These are phyloP conservation scores for Neogobius melanostomus DNA, from an alignment of 2,113 vertebrate genomes.

Conservation along the genomic window DNA sequence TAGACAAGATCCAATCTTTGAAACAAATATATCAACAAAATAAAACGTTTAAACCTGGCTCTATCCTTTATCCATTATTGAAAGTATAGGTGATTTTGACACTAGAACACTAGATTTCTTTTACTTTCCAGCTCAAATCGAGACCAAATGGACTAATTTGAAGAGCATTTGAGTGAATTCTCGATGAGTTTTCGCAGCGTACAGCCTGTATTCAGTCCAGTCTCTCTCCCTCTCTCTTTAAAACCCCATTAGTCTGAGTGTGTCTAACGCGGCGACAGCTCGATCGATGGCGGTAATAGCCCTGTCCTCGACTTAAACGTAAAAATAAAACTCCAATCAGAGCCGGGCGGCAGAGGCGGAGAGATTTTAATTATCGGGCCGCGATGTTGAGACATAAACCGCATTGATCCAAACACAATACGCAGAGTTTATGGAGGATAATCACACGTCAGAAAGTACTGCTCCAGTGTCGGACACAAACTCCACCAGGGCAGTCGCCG, in stretches of 20 bases:
- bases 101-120: too few species aligned
- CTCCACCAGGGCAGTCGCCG: too few species aligned
- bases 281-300: conserved; percentile 60
- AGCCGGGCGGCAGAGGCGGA: conserved; percentile 16
- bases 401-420: conserved; percentile 22
- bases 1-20: too few species aligned
- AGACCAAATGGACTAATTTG: too few species aligned
- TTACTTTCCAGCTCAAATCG: too few species aligned
- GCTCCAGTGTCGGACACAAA: too few species aligned
- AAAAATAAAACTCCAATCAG: conserved; percentile 6
- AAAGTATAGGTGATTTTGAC: too few species aligned
- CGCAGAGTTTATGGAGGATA: neutral
- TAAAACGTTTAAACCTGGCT: too few species aligned
- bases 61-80: too few species aligned
- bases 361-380: conserved; percentile 51
- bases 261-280: conserved; percentile 31
- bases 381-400: conserved; percentile 13
- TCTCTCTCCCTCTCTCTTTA: neutral
- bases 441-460: neutral
- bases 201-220: neutral
- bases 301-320: conserved; percentile 10
- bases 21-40: too few species aligned
- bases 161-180: too few species aligned
- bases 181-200: neutral
- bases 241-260: conserved; percentile 29